Evolutionary conservation across 2,888 invertebrate genomes (phyloP), one percentile per base, ranked within the genome.

Genomic region (Aleiodes alternator): DNA sequence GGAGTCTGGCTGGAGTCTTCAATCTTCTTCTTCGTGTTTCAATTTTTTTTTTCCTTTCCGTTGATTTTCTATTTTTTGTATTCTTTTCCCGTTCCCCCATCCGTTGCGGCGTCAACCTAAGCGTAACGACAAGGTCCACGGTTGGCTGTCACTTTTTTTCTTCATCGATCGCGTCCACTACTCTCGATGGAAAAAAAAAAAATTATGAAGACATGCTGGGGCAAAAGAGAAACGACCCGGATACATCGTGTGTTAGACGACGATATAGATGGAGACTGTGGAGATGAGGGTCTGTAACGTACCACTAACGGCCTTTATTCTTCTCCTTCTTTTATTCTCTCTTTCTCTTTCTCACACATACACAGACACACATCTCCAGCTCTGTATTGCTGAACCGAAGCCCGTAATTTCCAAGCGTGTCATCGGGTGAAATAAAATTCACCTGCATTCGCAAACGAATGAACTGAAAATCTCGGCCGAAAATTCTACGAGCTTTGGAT

Each of bases 131-230:
- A 38, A 16, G 16, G 64, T 23, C 43, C 55, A 70, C 11, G 38
- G 43, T 70, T 56, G 48, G 56, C n/a, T 53, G 75, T 75, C 68
- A 78, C 75, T 76, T 77, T 77, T 77, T 76, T 75, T 78, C 72
- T 74, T 72, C 75, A 77, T 77, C 76, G 76, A 78, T 78, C 79
- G 74, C 57, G 64, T 64, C 64, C 64, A 64, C 64, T 64, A 48
- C 48, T 38, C 64, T 48, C 48, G 16, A 48, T 64, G 48, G 48
- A 48, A 64, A 64, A 48, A 48, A 29, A 48, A 23, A 23, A 23
- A 23, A 23, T 23, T 23, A 48, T 43, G 43, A 16, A 50, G 23
- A 16, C 23, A 16, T 70, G 43, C 23, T 43, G 29, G 16, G 29
- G 56, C 16, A 70, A 43, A 29, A 16, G 56, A 57, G 43, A 43